Conservation (phyloP, 2,797 vertebrate species). For the Esox lucius region DNA sequence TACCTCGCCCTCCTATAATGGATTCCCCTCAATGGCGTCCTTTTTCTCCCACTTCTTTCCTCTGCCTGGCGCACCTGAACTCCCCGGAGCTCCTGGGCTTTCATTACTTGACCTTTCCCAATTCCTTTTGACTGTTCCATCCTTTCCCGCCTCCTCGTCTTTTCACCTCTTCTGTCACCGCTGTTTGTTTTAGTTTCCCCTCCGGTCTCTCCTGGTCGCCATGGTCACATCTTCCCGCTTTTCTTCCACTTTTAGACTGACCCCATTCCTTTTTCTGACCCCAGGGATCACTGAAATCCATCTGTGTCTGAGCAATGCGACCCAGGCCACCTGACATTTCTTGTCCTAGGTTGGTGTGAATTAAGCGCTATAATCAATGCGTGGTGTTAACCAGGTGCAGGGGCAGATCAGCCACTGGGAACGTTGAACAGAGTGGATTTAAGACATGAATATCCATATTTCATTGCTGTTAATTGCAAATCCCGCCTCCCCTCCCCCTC, state of each 20-base stretch:
- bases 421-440: too few relatives aligned
- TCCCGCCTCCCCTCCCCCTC: too few relatives aligned
- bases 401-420: too few relatives aligned
- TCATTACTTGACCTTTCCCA: constrained; percentile 18
- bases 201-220: background rate
- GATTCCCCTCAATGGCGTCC: constrained; percentile 52
- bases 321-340: too few relatives aligned
- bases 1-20: constrained; percentile 48
- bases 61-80: constrained; percentile 47
- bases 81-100: constrained; percentile 41
- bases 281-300: background rate
- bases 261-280: too few relatives aligned
- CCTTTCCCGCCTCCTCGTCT: too few relatives aligned
- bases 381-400: too few relatives aligned
- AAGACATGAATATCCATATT: too few relatives aligned
- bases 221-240: background rate
- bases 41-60: constrained; percentile 25
- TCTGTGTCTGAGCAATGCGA: background rate
- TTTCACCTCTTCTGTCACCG: constrained; percentile 5
- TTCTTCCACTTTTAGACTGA: too few relatives aligned
- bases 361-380: too few relatives aligned
- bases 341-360: too few relatives aligned
- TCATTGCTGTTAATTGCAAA: too few relatives aligned
- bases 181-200: constrained; percentile 1
- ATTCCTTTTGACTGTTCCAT: constrained; percentile 46